Evolutionary conservation across 2,888 invertebrate species (phyloP).

Genomic region (Drosophila monieri): DNA sequence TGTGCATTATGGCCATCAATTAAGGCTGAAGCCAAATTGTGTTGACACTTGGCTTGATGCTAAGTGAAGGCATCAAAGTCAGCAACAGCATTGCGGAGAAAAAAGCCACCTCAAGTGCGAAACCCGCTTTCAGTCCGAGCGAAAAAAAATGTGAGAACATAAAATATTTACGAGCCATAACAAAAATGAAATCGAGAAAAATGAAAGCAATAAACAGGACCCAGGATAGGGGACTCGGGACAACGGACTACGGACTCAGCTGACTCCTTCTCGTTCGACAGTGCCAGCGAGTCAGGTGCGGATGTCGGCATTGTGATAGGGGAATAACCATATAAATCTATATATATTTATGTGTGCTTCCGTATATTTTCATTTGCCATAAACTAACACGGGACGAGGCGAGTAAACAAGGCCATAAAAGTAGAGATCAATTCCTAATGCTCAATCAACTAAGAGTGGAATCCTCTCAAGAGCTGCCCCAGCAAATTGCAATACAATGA

Average conservation of each 20-base stretch:
- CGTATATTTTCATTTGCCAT: slow-evolving; percentile 48
- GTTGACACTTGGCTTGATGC: slow-evolving; percentile 67
- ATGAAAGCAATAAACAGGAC: slow-evolving; percentile 68
- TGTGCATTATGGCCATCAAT: slow-evolving; percentile 70
- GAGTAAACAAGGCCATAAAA: slow-evolving; percentile 69
- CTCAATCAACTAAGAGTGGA: slow-evolving; percentile 70
- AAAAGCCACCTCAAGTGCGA: slow-evolving; percentile 8
- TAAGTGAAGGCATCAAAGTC: slow-evolving; percentile 48
- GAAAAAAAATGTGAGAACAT: slow-evolving; percentile 49
- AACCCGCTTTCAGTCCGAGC: slow-evolving; percentile 7
- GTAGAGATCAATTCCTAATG: slow-evolving; percentile 73
- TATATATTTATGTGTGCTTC: slow-evolving; percentile 23
- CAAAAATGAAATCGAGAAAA: slow-evolving; percentile 59
- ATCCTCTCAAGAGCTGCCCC: slow-evolving; percentile 35
- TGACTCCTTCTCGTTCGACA: neutral
- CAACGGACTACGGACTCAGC: neutral
- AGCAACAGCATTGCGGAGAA: slow-evolving; percentile 19
- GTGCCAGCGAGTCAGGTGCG: slow-evolving; percentile 53
- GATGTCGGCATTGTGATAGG: slow-evolving; percentile 35
- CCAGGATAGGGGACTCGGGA: neutral
- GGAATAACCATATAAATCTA: slow-evolving; percentile 40
- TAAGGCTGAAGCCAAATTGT: slow-evolving; percentile 61
- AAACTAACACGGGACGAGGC: slow-evolving; percentile 56
- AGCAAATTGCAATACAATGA: slow-evolving; percentile 43
- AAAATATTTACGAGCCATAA: slow-evolving; percentile 73